A percentile compares a stretch with the other conserved stretches of the same genome.
These are phyloP conservation scores for Pogonomyrmex californicus DNA, from an alignment of 1,140 invertebrate species.

Conservation along the genomic window DNA sequence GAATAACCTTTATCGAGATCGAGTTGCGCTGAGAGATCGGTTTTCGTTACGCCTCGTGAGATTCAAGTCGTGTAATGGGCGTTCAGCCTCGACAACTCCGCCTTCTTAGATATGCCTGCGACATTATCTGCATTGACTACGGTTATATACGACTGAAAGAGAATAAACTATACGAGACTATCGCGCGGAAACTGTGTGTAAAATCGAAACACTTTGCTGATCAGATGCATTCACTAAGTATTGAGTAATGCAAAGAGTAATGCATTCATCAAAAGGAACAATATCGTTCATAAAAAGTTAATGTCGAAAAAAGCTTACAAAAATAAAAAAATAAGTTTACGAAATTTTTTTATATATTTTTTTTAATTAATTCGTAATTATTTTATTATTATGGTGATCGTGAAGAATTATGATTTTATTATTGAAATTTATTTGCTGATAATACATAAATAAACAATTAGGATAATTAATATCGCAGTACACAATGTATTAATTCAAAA, in stretches of 20 bases:
- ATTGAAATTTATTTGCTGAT: constrained; percentile 7
- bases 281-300: background rate
- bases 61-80: constrained; percentile 67
- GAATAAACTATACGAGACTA: constrained; percentile 34
- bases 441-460: background rate
- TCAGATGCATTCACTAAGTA: background rate
- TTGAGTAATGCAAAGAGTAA: constrained; percentile 3
- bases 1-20: constrained; percentile 47
- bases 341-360: background rate
- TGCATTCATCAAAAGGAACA: background rate
- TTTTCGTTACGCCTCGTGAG: constrained; percentile 35
- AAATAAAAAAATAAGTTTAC: background rate
- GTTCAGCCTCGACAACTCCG: constrained; percentile 59
- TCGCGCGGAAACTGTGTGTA: constrained; percentile 27
- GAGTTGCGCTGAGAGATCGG: constrained; percentile 28
- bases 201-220: constrained; percentile 10
- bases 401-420: background rate
- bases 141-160: constrained; percentile 42
- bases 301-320: background rate
- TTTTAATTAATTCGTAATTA: background rate
- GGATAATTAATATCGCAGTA: background rate
- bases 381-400: background rate
- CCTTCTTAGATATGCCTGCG: constrained; percentile 56
- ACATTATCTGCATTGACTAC: constrained; percentile 58
- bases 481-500: background rate